Evolutionary conservation across 2,888 invertebrate species (phyloP).

Genomic region (Oasisia sp.): DNA sequence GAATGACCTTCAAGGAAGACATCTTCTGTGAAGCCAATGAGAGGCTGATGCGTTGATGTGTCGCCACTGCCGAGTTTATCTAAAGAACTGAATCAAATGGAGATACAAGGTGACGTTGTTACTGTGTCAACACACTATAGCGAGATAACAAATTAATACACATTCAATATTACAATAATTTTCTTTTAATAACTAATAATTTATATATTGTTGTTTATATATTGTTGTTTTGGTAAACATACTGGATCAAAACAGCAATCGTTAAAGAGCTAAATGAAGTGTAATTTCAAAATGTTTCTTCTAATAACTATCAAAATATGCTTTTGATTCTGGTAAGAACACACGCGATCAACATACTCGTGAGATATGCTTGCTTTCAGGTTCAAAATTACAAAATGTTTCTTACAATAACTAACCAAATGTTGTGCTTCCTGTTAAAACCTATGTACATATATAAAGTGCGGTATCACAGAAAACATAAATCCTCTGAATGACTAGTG

Average conservation of each 20-base stretch:
- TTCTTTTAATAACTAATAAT: neutral
- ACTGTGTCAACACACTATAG: neutral
- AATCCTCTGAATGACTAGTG: no score
- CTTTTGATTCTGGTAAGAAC: no score
- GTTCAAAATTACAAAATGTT: neutral
- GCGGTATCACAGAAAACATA: neutral
- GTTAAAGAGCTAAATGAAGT: no score
- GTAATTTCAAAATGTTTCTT: no score
- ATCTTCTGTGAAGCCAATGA: conserved; percentile 9
- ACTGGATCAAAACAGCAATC: no score
- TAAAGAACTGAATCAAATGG: neutral
- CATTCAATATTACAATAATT: neutral
- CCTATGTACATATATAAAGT: neutral
- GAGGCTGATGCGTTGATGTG: neutral
- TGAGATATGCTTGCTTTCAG: no score
- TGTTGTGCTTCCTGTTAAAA: neutral
- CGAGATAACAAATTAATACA: neutral
- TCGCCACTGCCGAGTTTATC: neutral
- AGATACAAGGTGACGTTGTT: neutral
- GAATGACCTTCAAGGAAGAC: conserved; percentile 17
- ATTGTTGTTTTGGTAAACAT: no score
- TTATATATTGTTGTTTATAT: no score
- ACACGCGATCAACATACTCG: no score
- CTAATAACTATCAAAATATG: no score
- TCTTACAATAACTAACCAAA: neutral